Base-by-base conservation (phyloP, 2,113 vertebrate genomes). In the Callopanchax toddi region DNA sequence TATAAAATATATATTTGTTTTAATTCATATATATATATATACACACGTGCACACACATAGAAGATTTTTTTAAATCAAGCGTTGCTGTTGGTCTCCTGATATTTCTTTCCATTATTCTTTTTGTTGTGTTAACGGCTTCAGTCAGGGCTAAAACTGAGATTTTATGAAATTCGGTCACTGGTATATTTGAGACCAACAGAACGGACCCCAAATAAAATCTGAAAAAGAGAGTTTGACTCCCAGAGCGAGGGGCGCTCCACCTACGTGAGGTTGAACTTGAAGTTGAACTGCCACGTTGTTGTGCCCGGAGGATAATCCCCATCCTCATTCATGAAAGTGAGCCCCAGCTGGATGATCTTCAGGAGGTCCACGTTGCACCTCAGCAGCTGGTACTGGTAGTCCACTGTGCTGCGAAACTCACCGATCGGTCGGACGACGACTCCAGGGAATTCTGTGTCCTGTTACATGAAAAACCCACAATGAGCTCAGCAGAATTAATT, bases 221-320 rank as follows among this genome's bases (percentile, higher is more conserved):
- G 0, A 13, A 13, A 37, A 37, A 37, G 11, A 11, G 4, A 13
- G 36, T 37, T 2, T 10, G 4, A 3, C 12, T 37, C 12, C 2
- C 36, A 11, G 36, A 13, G 9, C 1, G 36, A 37, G 36, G 9
- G 11, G 36, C 36, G 29, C 37, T 23, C 2, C 0, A 90, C 96
- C 71, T 87, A 99, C 97, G 96, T 99, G 2, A 99, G 94, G 82
- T 99, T 99, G 83, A 99, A 99, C 74, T 98, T 99, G 86, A 99
- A 99, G 91, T 99, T 99, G 76, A 99, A 99, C 87, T 99, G 97
- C 97, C 97, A 99, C 1, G 97, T 99, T 17, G 96, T 97, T 44
- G 95, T 97, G 61, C 96, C 96, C 0, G 91, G 92, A 12, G 97
- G 97, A 77, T 98, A 97, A 51, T 96, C 94, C 11, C 97, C 96